Base-by-base conservation (phyloP, 92 coral and sea anemone genomes). In the Desmophyllum pertusum region DNA sequence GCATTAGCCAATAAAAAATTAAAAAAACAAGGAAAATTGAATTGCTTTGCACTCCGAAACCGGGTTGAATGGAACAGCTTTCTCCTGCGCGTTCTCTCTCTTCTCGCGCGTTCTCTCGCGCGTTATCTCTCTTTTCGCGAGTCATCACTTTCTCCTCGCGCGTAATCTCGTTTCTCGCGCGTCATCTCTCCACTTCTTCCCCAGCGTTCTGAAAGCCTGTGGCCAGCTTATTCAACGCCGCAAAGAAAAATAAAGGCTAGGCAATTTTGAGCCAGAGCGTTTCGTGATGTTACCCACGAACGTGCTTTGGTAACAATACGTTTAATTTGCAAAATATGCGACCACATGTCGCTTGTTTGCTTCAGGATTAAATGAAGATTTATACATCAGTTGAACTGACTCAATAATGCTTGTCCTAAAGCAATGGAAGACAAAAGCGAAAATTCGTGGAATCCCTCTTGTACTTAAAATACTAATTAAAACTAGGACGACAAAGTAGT, bases 271-370 rank as follows among this genome's bases (percentile, higher is more conserved):
- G 30, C 30, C 1, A n/a, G 10, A 11, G 63, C 63, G 1, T n/a
- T 57, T 31, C 83, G 42, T 78, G 72, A 77, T 65, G 35, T 40
- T 29, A 29, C 8, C 70, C 59, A 42, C 19, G 73, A 78, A 78
- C 64, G 75, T 79, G 74, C 75, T 48, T 48, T 31, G 51, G 13
- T 23, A 27, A 15, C 23, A 79, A 46, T 8, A 6, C 45, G 29
- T 64, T 78, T 66, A 66, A 79, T 79, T 79, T 66, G 17, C 41
- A 57, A 81, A 81, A 38, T 81, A 81, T 66, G 71, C 21, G 43
- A 35, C 71, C 43, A 66, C 6, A 33, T 69, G 69, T 33, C 33
- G 70, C 27, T 52, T 81, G 78, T 70, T 70, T 81, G 73, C 77
- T 21, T 38, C 38, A 39, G 45, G 77, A 81, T 81, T 81, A 81